These are phyloP conservation scores for Epizoanthus fatuus DNA, from an alignment of 92 coral and sea anemone species.

Conservation along the genomic window DNA sequence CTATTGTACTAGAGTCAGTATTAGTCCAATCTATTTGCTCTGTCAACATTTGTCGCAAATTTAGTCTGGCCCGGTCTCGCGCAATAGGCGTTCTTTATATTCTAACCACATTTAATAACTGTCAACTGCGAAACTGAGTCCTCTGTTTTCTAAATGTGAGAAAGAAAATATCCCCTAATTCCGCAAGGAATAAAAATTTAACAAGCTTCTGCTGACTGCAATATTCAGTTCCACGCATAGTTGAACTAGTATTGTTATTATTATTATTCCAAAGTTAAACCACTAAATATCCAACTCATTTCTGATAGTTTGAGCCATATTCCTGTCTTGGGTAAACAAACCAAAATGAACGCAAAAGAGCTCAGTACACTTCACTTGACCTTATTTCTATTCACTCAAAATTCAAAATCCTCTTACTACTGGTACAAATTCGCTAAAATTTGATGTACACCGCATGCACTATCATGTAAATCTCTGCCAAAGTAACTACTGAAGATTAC, in stretches of 20 bases:
- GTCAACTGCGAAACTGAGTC: not conserved
- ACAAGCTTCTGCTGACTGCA: no score
- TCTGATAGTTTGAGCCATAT: not conserved
- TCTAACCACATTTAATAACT: not conserved
- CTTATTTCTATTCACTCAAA: not conserved
- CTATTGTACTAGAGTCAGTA: not conserved
- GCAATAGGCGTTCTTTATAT: conserved; percentile 23
- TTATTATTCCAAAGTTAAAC: conserved; percentile 13
- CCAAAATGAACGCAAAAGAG: not conserved
- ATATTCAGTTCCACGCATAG: no score
- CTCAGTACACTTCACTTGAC: not conserved
- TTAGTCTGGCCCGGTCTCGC: not conserved
- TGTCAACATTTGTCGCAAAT: conserved; percentile 29
- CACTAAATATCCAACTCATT: conserved; percentile 15
- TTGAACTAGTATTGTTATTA: conserved; percentile 17
- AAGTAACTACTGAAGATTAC: conserved; percentile 23
- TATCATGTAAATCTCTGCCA: conserved; percentile 43
- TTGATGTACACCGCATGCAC: conserved; percentile 27
- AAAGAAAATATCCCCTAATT: not conserved
- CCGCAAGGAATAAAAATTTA: not conserved
- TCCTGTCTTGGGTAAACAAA: conserved; percentile 2
- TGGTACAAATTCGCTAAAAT: conserved; percentile 30
- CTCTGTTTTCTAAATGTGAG: not conserved
- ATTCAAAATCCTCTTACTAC: not conserved
- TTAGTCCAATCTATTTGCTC: conserved; percentile 38